phyloP scores from a whole-genome alignment of 2,113 vertebrate species.

The Raja brachyura region DNA sequence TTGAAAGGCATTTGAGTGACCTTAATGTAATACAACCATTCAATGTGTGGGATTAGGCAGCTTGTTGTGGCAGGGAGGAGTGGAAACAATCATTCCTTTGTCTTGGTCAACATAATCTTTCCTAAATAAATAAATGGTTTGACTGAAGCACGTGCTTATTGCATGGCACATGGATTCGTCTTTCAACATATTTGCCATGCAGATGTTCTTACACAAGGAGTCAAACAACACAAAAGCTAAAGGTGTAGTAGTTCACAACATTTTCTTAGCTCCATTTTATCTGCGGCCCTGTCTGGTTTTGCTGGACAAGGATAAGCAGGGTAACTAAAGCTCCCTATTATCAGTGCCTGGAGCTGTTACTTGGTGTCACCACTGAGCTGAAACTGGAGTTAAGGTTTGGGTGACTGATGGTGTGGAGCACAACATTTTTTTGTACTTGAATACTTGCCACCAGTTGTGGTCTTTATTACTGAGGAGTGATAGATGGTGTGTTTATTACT shows the following conservation, averaged over 20 bases:
- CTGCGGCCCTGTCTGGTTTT: background rate
- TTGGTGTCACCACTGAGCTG: background rate
- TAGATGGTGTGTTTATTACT: background rate
- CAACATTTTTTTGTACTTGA: background rate
- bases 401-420: background rate
- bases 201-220: background rate
- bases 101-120: background rate
- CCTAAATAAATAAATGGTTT: background rate
- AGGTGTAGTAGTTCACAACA: background rate
- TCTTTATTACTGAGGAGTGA: no score
- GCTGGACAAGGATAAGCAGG: background rate
- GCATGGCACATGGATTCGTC: background rate
- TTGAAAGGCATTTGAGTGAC: conserved; percentile 30
- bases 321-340: background rate
- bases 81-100: conserved; percentile 9
- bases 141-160: background rate
- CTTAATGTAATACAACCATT: conserved; percentile 2
- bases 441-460: no score
- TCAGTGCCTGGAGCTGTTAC: background rate
- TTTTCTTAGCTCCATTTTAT: background rate
- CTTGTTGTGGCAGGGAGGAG: background rate
- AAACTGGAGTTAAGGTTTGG: background rate
- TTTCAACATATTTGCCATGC: background rate
- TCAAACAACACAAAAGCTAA: background rate
- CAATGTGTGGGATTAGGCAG: background rate